A percentile compares a stretch with the other conserved stretches of the same genome.
Evolutionary conservation across 92 coral and sea anemone genomes (phyloP).

Genomic region (Umimayanthus kanabou): DNA sequence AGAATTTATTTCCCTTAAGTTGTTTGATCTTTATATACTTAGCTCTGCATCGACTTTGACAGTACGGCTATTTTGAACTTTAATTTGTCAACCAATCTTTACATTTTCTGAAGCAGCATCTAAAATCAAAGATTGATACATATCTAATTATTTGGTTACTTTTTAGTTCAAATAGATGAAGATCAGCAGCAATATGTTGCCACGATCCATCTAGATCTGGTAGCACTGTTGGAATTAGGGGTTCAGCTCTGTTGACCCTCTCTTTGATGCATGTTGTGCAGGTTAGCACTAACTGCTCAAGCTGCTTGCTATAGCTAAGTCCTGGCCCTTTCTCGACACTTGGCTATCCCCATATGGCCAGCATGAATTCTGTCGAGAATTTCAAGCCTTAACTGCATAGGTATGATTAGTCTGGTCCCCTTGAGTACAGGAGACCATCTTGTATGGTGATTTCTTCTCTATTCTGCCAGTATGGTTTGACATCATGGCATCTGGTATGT

Average conservation of each 20-base stretch:
- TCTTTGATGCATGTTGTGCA: conserved; percentile 34
- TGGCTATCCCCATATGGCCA: too few relatives aligned
- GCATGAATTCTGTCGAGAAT: background rate
- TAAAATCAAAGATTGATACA: too few relatives aligned
- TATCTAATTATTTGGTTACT: background rate
- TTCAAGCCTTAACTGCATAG: conserved; percentile 8
- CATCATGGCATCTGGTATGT: conserved; percentile 31
- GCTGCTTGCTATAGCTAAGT: too few relatives aligned
- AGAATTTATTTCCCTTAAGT: too few relatives aligned
- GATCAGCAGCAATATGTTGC: conserved; percentile 52
- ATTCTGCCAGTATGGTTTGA: background rate
- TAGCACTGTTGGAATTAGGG: background rate
- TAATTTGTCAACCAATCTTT: too few relatives aligned
- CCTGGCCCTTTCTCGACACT: conserved; percentile 18
- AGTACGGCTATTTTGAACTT: too few relatives aligned
- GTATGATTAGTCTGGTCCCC: conserved; percentile 52
- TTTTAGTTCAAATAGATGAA: conserved; percentile 40
- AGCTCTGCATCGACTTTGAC: too few relatives aligned
- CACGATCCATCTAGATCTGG: conserved; percentile 46
- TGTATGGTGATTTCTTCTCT: conserved; percentile 53
- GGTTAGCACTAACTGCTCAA: background rate
- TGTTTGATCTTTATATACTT: too few relatives aligned
- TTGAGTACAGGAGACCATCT: conserved; percentile 55
- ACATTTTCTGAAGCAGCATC: too few relatives aligned
- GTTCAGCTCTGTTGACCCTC: background rate